Evolutionary conservation across 64 coral and sea anemone species (phyloP), one percentile per base, ranked within the genome.

Genomic region (Stylophora pistillata): DNA sequence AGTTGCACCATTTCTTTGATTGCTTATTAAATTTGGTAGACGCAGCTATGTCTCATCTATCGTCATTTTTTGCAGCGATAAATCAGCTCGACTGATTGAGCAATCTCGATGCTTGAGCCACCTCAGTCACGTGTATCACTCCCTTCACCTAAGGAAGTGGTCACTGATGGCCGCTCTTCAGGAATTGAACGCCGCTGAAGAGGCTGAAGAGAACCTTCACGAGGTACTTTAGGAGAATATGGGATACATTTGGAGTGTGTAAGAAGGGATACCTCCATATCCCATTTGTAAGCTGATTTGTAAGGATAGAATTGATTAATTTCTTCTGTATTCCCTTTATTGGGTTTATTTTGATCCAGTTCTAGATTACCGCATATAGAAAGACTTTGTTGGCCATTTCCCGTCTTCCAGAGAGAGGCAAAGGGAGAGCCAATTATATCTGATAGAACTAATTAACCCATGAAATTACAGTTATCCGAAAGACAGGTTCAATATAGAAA

Each of bases 141-240:
- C 88, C 16, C 61, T 93, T 63, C 93, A 95, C n/a, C 73, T 89
- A 30, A 95, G 95, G 54, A 94, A 90, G n/a, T 76, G 78, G 63
- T 99, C 97, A 4, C 53, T 99, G 12, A 99, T 99, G 97, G 93
- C 93, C 62, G 90, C 97, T 21, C 87, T 99, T 52, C 87, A 99
- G 41, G 90, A 95, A 60, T 82, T 99, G 18, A 99, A 99, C 65
- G 82, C 85, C 13, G 97, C 97, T 5, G 97, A 99, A 66, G 94
- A 99, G 74, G 97, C 93, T 15, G 96, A 98, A 20, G 92, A 94
- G 59, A 95, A 99, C 32, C 21, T 99, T 10, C 93, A 95, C 56
- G 97, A 99, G 87, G 97, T 99, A 29, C 14, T 55, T 62, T 80
- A 29, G n/a, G 16, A 0, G 15, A 21, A 76, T 23, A 6, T 53